Evolutionary conservation across 23 tunicate species (phyloP).

Genomic region (Diplosoma virens): DNA sequence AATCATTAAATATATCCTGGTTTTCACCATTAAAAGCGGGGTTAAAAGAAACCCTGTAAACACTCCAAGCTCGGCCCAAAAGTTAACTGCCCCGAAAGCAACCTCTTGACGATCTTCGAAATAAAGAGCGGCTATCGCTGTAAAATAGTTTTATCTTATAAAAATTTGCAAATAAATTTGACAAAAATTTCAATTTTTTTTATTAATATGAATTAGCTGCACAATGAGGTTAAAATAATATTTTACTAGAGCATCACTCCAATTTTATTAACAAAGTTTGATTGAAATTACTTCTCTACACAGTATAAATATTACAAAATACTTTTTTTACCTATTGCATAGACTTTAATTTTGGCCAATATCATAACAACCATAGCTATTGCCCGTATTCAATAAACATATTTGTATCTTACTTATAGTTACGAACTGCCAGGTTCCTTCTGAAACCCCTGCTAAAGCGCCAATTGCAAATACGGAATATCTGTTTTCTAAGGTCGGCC

Average conservation of each 20-base stretch:
- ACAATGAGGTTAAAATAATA: too few relatives aligned
- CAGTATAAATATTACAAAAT: too few relatives aligned
- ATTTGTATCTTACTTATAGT: constrained; percentile 23
- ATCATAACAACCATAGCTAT: too few relatives aligned
- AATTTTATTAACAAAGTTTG: too few relatives aligned
- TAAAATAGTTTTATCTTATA: neutral
- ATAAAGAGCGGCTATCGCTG: constrained; percentile 25
- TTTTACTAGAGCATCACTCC: too few relatives aligned
- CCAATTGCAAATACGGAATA: constrained; percentile 11
- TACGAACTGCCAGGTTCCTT: constrained; percentile 32
- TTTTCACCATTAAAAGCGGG: neutral
- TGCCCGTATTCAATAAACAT: too few relatives aligned
- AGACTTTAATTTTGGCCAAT: too few relatives aligned
- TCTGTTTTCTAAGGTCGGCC: neutral
- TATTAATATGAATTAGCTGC: too few relatives aligned
- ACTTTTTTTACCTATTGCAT: too few relatives aligned
- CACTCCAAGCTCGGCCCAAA: constrained; percentile 21
- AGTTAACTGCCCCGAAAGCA: constrained; percentile 13
- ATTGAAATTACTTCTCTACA: too few relatives aligned
- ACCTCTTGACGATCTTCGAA: constrained; percentile 18
- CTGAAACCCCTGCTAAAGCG: constrained; percentile 9
- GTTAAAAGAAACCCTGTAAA: constrained; percentile 19
- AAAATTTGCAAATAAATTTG: too few relatives aligned
- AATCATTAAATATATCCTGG: neutral
- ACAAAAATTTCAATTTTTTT: too few relatives aligned